phyloP scores from a whole-genome alignment of 1,140 invertebrate genomes.

The Druon quercuslanigerum region DNA sequence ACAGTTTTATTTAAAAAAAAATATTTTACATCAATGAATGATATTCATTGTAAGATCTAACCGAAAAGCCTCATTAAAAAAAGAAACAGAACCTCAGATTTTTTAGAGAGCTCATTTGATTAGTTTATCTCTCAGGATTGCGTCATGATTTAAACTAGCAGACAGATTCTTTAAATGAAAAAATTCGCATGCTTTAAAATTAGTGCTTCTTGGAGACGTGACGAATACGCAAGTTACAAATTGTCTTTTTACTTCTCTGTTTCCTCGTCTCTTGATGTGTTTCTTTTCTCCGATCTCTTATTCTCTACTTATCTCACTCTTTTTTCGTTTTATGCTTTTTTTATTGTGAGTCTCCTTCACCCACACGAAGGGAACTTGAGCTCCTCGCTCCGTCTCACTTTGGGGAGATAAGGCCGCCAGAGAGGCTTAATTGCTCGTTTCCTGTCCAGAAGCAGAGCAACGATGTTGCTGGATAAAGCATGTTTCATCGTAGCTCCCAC shows the following conservation, averaged over 20 bases:
- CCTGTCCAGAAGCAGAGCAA: conserved; percentile 58
- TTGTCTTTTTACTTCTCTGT: background rate
- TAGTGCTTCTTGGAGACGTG: conserved; percentile 18
- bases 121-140: background rate
- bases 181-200: conserved; percentile 16
- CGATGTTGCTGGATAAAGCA: background rate
- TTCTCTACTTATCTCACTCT: too few species aligned
- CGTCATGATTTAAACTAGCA: conserved; percentile 17
- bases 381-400: conserved; percentile 40
- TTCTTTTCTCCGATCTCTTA: conserved; percentile 27
- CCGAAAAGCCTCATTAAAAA: conserved; percentile 4
- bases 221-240: conserved; percentile 4
- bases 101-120: conserved; percentile 1
- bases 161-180: background rate
- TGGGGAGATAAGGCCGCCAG: conserved; percentile 57
- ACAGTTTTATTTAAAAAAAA: background rate
- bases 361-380: conserved; percentile 37
- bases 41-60: conserved; percentile 11
- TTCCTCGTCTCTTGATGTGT: background rate
- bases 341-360: background rate
- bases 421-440: conserved; percentile 66
- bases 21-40: background rate
- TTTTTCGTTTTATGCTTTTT: too few species aligned
- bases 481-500: conserved; percentile 4
- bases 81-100: background rate